Conservation (phyloP, 1,140 invertebrate genomes). For the Drosophila carrolli region DNA sequence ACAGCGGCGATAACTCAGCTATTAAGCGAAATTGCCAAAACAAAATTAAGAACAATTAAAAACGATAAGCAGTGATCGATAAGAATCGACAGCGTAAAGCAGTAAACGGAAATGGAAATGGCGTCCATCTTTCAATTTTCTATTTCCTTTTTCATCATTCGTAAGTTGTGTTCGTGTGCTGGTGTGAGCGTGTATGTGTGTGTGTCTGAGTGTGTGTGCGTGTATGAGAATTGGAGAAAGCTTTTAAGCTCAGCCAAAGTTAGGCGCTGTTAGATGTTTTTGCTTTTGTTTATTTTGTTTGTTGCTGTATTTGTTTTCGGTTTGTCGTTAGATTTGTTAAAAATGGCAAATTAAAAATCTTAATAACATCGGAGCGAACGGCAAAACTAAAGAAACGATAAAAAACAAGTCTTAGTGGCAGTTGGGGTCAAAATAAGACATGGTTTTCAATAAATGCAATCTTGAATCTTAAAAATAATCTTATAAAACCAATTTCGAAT, state of each 20-base stretch:
- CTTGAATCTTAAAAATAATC: no score
- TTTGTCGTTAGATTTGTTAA: slow-evolving; percentile 59
- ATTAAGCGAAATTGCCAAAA: slow-evolving; percentile 23
- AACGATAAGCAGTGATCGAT: slow-evolving; percentile 11
- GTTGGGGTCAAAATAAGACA: slow-evolving; percentile 21
- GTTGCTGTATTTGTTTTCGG: slow-evolving; percentile 12
- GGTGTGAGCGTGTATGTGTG: slow-evolving; percentile 31
- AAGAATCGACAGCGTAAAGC: slow-evolving; percentile 14
- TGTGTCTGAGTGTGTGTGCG: slow-evolving; percentile 26
- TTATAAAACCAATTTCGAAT: no score
- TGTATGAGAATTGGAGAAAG: slow-evolving; percentile 50
- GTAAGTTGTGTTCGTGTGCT: slow-evolving; percentile 22
- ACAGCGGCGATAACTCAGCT: slow-evolving; percentile 38
- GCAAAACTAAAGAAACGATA: slow-evolving; percentile 44
- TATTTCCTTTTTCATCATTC: slow-evolving; percentile 10
- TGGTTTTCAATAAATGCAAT: background rate
- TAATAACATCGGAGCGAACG: slow-evolving; percentile 49
- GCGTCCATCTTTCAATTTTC: slow-evolving; percentile 2
- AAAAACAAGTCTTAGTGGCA: slow-evolving; percentile 6
- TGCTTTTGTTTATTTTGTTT: slow-evolving; percentile 40
- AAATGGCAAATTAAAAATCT: slow-evolving; percentile 3
- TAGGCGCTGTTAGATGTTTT: slow-evolving; percentile 59
- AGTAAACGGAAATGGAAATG: slow-evolving; percentile 24
- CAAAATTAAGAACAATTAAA: background rate
- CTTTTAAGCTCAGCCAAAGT: slow-evolving; percentile 59